Percentiles rank a stretch among this genome's conserved stretches.
Conservation (phyloP, 1,140 invertebrate genomes). For the Phymastichus coffea region DNA sequence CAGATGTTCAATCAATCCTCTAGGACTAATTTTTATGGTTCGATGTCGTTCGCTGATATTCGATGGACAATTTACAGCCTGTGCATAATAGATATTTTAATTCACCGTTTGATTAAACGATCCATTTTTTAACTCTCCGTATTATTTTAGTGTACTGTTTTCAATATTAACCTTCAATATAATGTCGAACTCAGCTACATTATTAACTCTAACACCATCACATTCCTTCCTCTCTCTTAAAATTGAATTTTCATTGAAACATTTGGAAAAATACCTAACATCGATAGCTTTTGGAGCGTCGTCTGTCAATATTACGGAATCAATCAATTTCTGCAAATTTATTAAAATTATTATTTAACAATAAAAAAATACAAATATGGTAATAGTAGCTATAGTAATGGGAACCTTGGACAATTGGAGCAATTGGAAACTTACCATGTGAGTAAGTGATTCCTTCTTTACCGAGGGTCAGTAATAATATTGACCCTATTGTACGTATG, state of each 20-base stretch:
- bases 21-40: constrained; percentile 71
- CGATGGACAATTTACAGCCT: constrained; percentile 59
- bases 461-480: too few relatives aligned
- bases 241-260: constrained; percentile 52
- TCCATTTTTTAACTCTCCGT: constrained; percentile 8
- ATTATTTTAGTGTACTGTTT: too few relatives aligned
- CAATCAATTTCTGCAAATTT: constrained; percentile 44
- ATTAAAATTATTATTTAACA: too few relatives aligned
- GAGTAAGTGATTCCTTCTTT: too few relatives aligned
- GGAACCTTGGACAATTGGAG: too few relatives aligned
- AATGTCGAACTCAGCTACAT: constrained; percentile 55
- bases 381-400: too few relatives aligned
- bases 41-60: constrained; percentile 66
- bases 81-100: constrained; percentile 20
- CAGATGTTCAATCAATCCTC: constrained; percentile 74
- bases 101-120: not conserved
- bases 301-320: constrained; percentile 60
- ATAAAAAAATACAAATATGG: too few relatives aligned
- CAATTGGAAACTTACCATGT: too few relatives aligned
- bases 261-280: constrained; percentile 65
- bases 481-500: too few relatives aligned
- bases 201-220: constrained; percentile 62
- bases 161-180: constrained; percentile 40
- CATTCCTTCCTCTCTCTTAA: constrained; percentile 56
- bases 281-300: constrained; percentile 61